These are phyloP conservation scores for Osmoderma eremita DNA, from an alignment of 2,888 invertebrate species.

Conservation along the genomic window DNA sequence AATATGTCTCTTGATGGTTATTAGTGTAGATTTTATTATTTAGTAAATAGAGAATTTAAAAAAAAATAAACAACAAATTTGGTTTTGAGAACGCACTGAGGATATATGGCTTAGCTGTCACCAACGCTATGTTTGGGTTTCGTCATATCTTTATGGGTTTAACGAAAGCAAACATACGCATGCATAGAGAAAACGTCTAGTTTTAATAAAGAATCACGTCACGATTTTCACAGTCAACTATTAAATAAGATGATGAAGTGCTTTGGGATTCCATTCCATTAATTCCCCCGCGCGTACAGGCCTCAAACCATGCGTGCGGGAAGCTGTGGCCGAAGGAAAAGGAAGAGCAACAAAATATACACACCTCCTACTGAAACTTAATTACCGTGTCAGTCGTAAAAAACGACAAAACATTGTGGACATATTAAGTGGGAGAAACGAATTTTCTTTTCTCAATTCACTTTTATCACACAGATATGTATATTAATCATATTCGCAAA, in stretches of 20 bases:
- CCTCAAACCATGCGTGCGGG: slow-evolving; percentile 28
- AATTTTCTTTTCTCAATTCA: background rate
- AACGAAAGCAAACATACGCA: slow-evolving; percentile 26
- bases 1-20: too few relatives aligned
- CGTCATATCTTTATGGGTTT: slow-evolving; percentile 25
- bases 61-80: slow-evolving; percentile 25
- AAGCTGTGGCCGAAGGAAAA: slow-evolving; percentile 12
- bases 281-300: slow-evolving; percentile 38
- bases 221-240: slow-evolving; percentile 56
- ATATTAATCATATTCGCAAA: background rate
- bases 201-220: slow-evolving; percentile 47
- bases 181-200: slow-evolving; percentile 26
- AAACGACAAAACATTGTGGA: slow-evolving; percentile 25
- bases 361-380: slow-evolving; percentile 25
- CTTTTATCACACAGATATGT: too few relatives aligned
- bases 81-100: slow-evolving; percentile 5
- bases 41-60: background rate
- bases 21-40: too few relatives aligned
- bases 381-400: slow-evolving; percentile 31
- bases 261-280: slow-evolving; percentile 43
- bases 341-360: slow-evolving; percentile 15
- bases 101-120: slow-evolving; percentile 18
- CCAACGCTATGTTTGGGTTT: slow-evolving; percentile 17
- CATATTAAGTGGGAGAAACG: slow-evolving; percentile 18
- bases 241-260: slow-evolving; percentile 58